Base-by-base conservation (phyloP, 2,888 invertebrate genomes). In the Ophion obscuratus region DNA sequence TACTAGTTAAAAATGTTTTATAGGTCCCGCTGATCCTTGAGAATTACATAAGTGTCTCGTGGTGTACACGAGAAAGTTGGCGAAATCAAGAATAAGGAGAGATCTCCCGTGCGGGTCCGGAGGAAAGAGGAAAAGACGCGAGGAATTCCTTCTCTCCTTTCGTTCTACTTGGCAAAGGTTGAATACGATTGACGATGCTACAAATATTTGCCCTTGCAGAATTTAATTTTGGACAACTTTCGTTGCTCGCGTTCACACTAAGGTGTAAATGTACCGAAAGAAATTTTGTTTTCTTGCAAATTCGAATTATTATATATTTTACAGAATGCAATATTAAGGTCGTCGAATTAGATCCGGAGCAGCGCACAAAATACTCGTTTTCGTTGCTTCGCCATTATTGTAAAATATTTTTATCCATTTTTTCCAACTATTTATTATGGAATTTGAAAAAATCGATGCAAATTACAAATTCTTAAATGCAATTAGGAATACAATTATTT, bases 61-160 rank as follows among this genome's bases (percentile, higher is more conserved):
- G 76, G 66, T 10, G 62, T 24, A 66, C 68, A 53, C 31, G 59
- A 77, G 47, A 81, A 81, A 67, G 73, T 76, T 80, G 44, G 70
- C 71, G 80, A 86, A 83, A 83, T 83, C 61, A 24, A 67, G 77
- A 81, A 81, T 80, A 73, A 62, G 77, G 75, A 70, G 70, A 85
- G 67, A 77, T 81, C 66, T 77, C 27, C 61, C 71, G 74, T 11
- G 82, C 31, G 24, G 78, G 64, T 82, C 74, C 78, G 70, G 75
- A 75, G 76, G 47, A 59, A 64, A 74, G 75, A 61, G 76, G 76
- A 36, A 59, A 64, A 74, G 75, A 61, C 61, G 67, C 47, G 27
- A 44, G n/a, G 71, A 76, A 47, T 70, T 68, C 40, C 57, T 67
- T 73, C n/a, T 59, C 68, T 74, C 59, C 57, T 59, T 74, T 70